Evolutionary conservation across 2,113 vertebrate genomes (phyloP).

Genomic region (Neolamprologus modestus): DNA sequence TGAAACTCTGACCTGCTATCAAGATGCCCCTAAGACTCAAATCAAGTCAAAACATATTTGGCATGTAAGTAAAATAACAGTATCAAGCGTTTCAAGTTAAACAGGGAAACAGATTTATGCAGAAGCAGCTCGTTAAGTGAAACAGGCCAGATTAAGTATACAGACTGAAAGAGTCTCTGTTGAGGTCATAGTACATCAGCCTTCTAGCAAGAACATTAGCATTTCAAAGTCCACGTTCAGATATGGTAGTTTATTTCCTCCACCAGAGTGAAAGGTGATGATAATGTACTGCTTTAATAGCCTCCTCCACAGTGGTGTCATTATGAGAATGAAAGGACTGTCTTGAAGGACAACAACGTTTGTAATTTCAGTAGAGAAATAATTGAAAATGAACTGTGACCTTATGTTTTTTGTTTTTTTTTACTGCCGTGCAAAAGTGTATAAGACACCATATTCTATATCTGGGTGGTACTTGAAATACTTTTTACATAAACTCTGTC

Average conservation of each 20-base stretch:
- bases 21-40: background rate
- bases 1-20: background rate
- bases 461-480: background rate
- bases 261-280: background rate
- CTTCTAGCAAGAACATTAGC: constrained; percentile 4
- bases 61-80: background rate
- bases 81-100: background rate
- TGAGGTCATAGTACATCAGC: background rate
- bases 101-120: background rate
- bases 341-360: background rate
- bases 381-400: background rate
- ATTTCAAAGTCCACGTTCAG: constrained; percentile 35
- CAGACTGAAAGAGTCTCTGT: background rate
- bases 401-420: background rate
- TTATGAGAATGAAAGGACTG: constrained; percentile 15
- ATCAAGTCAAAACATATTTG: background rate
- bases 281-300: constrained; percentile 37
- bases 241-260: constrained; percentile 14
- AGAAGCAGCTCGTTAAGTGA: background rate
- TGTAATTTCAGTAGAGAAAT: background rate
- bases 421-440: background rate
- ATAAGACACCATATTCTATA: background rate
- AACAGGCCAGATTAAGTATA: background rate
- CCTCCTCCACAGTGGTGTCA: background rate
- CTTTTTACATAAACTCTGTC: background rate